These are phyloP conservation scores for Opisthocomus hoazin DNA, from an alignment of 2,113 vertebrate genomes.

Conservation along the genomic window DNA sequence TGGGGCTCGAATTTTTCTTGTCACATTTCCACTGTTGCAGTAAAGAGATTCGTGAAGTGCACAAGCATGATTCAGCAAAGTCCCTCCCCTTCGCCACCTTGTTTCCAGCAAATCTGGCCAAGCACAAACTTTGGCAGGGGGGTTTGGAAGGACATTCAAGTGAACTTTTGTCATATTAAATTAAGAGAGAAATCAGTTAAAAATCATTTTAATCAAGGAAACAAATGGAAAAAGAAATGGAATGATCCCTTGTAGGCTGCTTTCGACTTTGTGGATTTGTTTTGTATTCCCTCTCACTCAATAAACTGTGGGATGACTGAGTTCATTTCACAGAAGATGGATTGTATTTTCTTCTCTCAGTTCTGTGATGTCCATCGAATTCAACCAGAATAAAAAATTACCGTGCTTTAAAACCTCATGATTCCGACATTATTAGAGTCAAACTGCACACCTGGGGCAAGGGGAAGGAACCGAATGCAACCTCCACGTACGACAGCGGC, in stretches of 20 bases:
- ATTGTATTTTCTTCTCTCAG: conserved; percentile 27
- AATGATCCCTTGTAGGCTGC: neutral
- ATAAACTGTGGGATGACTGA: conserved; percentile 44
- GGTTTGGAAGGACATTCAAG: neutral
- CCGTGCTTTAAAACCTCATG: neutral
- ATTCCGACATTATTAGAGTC: neutral
- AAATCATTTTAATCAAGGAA: conserved; percentile 36
- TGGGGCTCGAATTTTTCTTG: neutral
- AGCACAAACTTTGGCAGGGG: neutral
- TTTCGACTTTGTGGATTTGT: conserved; percentile 49
- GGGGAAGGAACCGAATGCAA: neutral
- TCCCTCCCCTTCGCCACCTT: neutral
- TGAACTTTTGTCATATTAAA: neutral
- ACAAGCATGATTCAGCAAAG: neutral
- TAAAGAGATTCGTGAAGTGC: neutral
- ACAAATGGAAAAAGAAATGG: conserved; percentile 16
- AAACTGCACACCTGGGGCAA: neutral
- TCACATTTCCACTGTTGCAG: neutral
- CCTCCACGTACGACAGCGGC: accelerated
- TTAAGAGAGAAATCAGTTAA: neutral
- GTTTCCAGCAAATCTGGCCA: neutral
- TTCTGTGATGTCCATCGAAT: neutral
- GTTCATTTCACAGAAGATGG: conserved; percentile 48
- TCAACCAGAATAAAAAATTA: neutral
- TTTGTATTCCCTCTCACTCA: conserved; percentile 32